Percentiles rank a stretch among this genome's conserved stretches.
Conservation (phyloP, 1,140 invertebrate species). For the Neodiprion virginianus region DNA sequence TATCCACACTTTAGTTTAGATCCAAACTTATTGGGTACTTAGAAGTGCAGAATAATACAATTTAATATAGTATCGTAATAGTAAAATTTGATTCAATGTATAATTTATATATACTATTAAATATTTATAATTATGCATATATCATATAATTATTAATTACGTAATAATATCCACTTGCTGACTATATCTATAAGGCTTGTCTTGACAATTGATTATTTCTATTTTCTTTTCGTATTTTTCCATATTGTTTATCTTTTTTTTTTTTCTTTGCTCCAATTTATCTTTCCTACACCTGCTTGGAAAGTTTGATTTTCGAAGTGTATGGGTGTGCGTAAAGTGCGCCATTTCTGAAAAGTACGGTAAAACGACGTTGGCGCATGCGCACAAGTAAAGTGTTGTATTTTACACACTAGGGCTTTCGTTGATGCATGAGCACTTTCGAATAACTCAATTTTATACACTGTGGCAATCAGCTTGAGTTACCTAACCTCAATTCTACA, state of each 20-base stretch:
- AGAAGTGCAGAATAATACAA: not conserved
- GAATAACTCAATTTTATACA: too few species aligned
- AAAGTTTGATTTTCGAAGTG: too few species aligned
- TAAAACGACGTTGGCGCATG: too few species aligned
- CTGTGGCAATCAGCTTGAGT: too few species aligned
- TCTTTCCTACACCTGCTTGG: constrained; percentile 6
- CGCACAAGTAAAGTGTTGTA: too few species aligned
- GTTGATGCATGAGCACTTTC: too few species aligned
- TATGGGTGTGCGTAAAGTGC: too few species aligned
- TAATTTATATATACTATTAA: constrained; percentile 15
- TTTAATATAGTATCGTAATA: constrained; percentile 11
- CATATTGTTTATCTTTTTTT: constrained; percentile 21
- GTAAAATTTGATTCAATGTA: constrained; percentile 20
- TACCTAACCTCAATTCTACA: too few species aligned
- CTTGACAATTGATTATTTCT: constrained; percentile 11
- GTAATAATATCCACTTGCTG: constrained; percentile 18
- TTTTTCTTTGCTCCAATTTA: constrained; percentile 8
- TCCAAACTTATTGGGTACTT: not conserved
- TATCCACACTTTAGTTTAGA: constrained; percentile 22
- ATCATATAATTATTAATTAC: not conserved
- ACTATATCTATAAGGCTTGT: constrained; percentile 27
- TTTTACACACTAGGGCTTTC: too few species aligned
- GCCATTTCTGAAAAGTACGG: too few species aligned
- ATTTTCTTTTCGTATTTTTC: constrained; percentile 11
- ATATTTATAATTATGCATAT: not conserved